Base-by-base conservation (phyloP, 2,888 invertebrate species). In the Ormyrus labotus region DNA sequence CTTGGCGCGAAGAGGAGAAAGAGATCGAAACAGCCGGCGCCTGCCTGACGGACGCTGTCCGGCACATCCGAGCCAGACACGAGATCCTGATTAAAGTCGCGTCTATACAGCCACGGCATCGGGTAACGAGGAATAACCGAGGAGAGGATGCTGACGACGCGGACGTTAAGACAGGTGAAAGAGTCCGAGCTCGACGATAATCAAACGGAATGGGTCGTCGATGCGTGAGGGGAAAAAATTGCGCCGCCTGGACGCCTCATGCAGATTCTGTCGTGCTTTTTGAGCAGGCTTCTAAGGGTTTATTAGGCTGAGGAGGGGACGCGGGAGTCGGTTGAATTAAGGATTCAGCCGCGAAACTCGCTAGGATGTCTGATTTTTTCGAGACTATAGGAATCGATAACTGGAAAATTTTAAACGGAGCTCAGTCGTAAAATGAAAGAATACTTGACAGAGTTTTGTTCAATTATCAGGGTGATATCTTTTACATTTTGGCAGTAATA, bases 71-170 rank as follows among this genome's bases (percentile, higher is more conserved):
- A 85, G 86, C 84, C 84, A 85, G 85, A 83, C 86, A 86, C 84
- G 84, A 83, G 85, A 87, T 84, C 83, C 85, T 87, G 87, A 87
- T 87, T 87, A 87, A 87, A 87, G 86, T 86, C 83, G 83, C 84
- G 83, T 85, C 85, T 85, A 80, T 67, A 48, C 34, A 82, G 78
- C 74, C 34, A 2, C 34, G 79, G 83, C 83, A 85, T 86, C 84
- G 85, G 82, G 81, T 80, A 81, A 81, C 75, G 47, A 47, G 63
- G 63, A 68, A 63, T 48, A 63, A 61, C 50, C 64, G 34, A 63
- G 57, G 9, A 4, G 61, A 34, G 8, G 57, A 64, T 3, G 19
- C n/a, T 45, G 45, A 10, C 57, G 13, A 34, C 19, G 34, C 5
- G 45, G 9, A 68, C 63, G 47, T 51, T 55, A 64, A 69, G 79